Conservation (phyloP, 2,797 vertebrate genomes). For the Melanotaenia pygmaea region DNA sequence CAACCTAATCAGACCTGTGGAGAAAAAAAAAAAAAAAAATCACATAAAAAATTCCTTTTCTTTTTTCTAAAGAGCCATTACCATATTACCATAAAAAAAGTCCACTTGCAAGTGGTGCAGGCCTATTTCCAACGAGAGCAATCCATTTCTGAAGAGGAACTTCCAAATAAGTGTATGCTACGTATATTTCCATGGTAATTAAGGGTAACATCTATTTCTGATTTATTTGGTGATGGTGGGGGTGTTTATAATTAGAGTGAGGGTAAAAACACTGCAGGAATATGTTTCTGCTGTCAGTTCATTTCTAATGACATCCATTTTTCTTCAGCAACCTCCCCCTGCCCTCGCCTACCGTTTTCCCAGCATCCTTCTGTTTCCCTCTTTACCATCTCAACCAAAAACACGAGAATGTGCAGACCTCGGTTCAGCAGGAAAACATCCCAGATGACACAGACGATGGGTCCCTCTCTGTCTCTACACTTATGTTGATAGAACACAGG, state of each 20-base stretch:
- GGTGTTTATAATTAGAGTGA: conserved; percentile 60
- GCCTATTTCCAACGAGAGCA: conserved; percentile 5
- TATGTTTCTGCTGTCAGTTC: conserved; percentile 54
- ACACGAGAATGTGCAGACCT: not conserved
- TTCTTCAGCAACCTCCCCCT: not conserved
- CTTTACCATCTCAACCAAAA: not conserved
- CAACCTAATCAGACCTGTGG: conserved; percentile 93
- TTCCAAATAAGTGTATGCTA: conserved; percentile 42
- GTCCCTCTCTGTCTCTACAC: too few species aligned
- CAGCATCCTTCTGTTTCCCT: not conserved
- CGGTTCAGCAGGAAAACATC: not conserved
- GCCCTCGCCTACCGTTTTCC: conserved; percentile 14
- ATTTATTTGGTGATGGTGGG: conserved; percentile 47
- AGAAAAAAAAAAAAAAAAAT: not conserved
- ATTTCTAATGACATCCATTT: conserved; percentile 59
- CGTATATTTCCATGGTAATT: conserved; percentile 53
- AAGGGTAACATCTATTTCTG: conserved; percentile 40
- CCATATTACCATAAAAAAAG: conserved; percentile 9
- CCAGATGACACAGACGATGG: too few species aligned
- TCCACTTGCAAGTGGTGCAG: not conserved
- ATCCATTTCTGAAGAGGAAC: conserved; percentile 38
- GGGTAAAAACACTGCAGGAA: conserved; percentile 49
- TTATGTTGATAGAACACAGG: too few species aligned
- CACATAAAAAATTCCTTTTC: not conserved
- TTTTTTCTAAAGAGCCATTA: not conserved